Base-by-base conservation (phyloP, 1,140 invertebrate genomes). In the Zaprionus nigranus region DNA sequence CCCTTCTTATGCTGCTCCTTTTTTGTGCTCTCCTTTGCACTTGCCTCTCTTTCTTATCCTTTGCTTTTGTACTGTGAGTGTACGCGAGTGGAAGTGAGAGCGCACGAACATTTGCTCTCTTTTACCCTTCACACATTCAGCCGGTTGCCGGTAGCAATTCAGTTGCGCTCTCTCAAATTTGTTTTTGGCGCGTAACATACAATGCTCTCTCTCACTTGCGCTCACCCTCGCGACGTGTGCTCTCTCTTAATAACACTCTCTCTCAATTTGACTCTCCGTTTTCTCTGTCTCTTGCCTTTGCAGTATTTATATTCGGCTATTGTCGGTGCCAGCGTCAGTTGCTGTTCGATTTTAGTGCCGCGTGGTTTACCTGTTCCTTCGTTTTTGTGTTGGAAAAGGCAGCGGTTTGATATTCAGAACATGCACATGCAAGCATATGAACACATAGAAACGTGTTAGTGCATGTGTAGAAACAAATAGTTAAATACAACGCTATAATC, bases 271-370 rank as follows among this genome's bases (percentile, higher is more conserved):
- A 34, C n/a, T 13, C 46, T 13, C 20, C 22, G 20, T 5, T 36
- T 7, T 43, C 4, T 40, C 53, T 30, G 2, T 13, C 20, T 15
- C 30, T 61, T 26, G 24, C 24, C 17, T 51, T 11, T 46, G 7
- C 17, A 15, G 38, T 73, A 71, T 87, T 63, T 87, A 86, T 71
- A 69, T 46, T n/a, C n/a, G 20, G 7, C 9, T 22, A 22, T 24
- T 24, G 15, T 6, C 7, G 6, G 9, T 17, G 17, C 11, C 30
- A 30, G 49, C 56, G 26, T 30, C 51, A 87, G 74, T 83, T 72
- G 57, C 51, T 67, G 6, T 24, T 56, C 30, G 36, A 62, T 51
- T 20, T 46, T 69, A 40, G 60, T 62, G 58, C 58, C 70, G 79
- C 68, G 77, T 60, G 66, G 72, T 60, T 46, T 40, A 54, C 59